Evolutionary conservation across 1,140 invertebrate species (phyloP).

Genomic region (Marisa cornuarietis): DNA sequence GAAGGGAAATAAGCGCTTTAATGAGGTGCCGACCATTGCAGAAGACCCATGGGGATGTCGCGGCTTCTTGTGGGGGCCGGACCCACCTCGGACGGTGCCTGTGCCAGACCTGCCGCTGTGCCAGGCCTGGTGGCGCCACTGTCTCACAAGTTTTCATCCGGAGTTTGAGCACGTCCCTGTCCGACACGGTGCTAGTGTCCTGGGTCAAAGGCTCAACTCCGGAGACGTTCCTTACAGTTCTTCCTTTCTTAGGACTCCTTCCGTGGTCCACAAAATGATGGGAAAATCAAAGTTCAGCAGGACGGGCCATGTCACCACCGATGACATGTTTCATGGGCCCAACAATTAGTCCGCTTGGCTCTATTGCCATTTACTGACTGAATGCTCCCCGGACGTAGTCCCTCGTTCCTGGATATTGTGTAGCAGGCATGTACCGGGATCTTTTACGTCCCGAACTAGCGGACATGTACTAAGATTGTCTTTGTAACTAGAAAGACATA

Average conservation of each 20-base stretch:
- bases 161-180: not conserved
- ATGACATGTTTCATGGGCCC: too few relatives aligned
- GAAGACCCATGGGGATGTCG: not conserved
- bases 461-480: not conserved
- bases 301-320: not conserved
- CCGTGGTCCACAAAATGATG: not conserved
- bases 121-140: not conserved
- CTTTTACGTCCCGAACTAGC: too few relatives aligned
- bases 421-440: too few relatives aligned
- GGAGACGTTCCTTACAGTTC: not conserved
- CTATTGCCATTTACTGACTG: too few relatives aligned
- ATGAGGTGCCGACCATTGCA: constrained; percentile 19
- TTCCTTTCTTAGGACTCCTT: too few relatives aligned
- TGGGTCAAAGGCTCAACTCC: too few relatives aligned
- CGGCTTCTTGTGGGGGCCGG: not conserved
- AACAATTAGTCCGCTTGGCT: too few relatives aligned
- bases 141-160: not conserved
- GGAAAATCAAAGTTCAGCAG: not conserved
- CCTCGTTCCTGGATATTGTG: too few relatives aligned
- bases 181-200: not conserved
- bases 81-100: not conserved
- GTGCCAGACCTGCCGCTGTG: too few relatives aligned
- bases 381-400: too few relatives aligned
- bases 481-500: not conserved
- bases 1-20: constrained; percentile 19